These are phyloP conservation scores for Cryptoleucopteryx plumbea DNA, from an alignment of 2,113 vertebrate genomes.

Conservation along the genomic window DNA sequence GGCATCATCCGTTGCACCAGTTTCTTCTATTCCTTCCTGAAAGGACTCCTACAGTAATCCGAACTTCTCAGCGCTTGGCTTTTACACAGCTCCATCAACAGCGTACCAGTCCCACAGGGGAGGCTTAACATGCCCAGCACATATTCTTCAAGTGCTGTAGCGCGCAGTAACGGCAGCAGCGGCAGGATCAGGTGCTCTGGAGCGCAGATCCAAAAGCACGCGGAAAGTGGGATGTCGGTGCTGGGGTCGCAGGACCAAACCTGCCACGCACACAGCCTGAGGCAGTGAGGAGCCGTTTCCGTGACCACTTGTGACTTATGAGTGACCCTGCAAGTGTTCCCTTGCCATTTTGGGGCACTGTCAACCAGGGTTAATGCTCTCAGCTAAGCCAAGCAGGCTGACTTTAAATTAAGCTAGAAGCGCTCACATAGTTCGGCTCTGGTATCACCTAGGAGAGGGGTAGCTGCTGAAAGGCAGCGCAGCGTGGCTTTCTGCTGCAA, in stretches of 20 bases:
- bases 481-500: neutral
- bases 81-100: neutral
- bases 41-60: neutral
- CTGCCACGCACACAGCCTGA: neutral
- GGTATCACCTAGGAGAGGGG: neutral
- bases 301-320: neutral
- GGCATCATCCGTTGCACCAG: neutral
- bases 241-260: neutral
- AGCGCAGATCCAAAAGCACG: neutral
- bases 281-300: neutral
- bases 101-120: neutral
- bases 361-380: neutral
- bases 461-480: neutral
- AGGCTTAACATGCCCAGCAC: neutral
- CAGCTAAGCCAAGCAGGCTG: neutral
- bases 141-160: neutral
- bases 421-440: neutral
- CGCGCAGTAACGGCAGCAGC: neutral
- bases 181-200: accelerated
- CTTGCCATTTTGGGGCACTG: neutral
- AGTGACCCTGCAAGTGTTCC: neutral
- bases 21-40: neutral
- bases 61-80: neutral
- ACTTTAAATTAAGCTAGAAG: neutral
- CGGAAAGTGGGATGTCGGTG: neutral